Percentiles rank a stretch among this genome's conserved stretches.
phyloP scores from a whole-genome alignment of 1,140 invertebrate genomes.

The Neodiprion virginianus region DNA sequence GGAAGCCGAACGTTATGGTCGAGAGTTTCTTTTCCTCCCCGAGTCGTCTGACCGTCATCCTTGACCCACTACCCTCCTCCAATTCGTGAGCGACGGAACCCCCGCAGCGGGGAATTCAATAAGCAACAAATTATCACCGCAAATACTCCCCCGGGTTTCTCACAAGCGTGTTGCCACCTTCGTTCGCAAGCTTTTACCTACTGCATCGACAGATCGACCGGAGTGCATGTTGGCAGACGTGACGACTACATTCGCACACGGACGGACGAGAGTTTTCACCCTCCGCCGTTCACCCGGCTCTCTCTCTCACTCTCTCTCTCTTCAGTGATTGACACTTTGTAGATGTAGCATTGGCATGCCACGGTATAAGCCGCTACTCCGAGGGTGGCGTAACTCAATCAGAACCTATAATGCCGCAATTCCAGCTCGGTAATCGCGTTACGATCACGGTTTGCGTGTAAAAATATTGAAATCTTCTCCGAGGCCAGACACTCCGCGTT shows the following conservation, averaged over 20 bases:
- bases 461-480: conserved; percentile 37
- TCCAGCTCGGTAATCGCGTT: conserved; percentile 59
- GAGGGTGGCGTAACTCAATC: conserved; percentile 53
- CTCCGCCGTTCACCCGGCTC: conserved; percentile 1
- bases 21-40: not conserved
- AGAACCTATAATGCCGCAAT: conserved; percentile 60
- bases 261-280: too few relatives aligned
- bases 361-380: conserved; percentile 42
- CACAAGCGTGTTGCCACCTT: too few relatives aligned
- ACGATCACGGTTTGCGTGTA: conserved; percentile 35
- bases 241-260: too few relatives aligned
- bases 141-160: conserved; percentile 36
- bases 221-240: too few relatives aligned
- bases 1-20: too few relatives aligned
- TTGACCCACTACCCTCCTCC: conserved; percentile 35
- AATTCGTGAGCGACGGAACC: not conserved
- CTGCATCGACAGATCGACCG: too few relatives aligned
- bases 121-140: conserved; percentile 41
- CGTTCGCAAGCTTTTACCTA: too few relatives aligned
- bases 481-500: conserved; percentile 25
- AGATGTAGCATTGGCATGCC: conserved; percentile 44
- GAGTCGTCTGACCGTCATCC: not conserved
- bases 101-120: conserved; percentile 37
- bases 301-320: conserved; percentile 32
- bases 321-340: conserved; percentile 59